These are phyloP conservation scores for Clarias macrocephalus DNA, from an alignment of 2,113 vertebrate species.

Conservation along the genomic window DNA sequence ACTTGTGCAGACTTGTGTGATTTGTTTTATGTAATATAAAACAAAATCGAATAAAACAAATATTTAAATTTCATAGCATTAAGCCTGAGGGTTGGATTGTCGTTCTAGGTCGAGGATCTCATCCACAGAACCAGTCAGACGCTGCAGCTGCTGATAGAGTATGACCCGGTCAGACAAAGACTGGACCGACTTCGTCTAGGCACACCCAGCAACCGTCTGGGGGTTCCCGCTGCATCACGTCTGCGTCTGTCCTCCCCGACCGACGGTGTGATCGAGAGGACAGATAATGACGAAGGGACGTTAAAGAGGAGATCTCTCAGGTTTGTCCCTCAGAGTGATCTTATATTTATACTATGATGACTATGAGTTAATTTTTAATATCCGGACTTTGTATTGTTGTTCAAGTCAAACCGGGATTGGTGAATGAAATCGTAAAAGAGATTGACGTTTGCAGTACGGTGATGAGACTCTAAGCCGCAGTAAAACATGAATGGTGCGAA, in stretches of 20 bases:
- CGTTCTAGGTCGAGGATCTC: constrained; percentile 83
- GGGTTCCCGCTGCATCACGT: constrained; percentile 73
- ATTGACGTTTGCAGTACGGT: too few species aligned
- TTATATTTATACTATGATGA: background rate
- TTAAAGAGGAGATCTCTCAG: constrained; percentile 87
- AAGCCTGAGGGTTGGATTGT: background rate
- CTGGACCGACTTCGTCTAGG: constrained; percentile 82
- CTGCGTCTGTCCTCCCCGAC: constrained; percentile 77
- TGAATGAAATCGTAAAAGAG: too few species aligned
- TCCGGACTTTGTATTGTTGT: background rate
- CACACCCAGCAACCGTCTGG: constrained; percentile 62
- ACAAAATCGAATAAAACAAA: background rate
- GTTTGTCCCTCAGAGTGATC: constrained; percentile 58
- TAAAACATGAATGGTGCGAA: too few species aligned
- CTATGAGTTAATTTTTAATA: background rate
- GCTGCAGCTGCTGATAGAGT: constrained; percentile 91
- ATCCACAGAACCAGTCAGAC: constrained; percentile 89
- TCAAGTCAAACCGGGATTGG: background rate
- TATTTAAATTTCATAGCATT: background rate
- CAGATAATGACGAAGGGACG: constrained; percentile 78
- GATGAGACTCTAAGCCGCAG: too few species aligned
- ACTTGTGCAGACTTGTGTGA: too few species aligned
- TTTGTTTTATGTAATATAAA: background rate
- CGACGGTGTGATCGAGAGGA: constrained; percentile 77
- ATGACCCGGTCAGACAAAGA: constrained; percentile 87